Evolutionary conservation across 2,888 invertebrate genomes (phyloP).

Genomic region (Creontiades dilutus): DNA sequence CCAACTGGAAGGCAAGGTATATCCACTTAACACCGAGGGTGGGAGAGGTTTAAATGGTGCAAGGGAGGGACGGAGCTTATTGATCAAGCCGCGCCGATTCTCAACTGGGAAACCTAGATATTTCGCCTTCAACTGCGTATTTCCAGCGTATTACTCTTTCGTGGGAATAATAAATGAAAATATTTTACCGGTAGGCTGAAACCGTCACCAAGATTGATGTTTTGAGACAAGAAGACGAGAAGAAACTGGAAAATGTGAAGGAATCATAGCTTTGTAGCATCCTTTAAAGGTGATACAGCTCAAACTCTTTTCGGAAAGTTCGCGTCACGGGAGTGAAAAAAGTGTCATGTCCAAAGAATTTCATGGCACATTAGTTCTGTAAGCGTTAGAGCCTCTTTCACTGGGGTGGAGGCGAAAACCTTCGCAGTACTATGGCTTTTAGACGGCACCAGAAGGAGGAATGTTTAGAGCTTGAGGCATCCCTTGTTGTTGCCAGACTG

Average conservation of each 20-base stretch:
- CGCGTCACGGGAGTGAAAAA: constrained; percentile 34
- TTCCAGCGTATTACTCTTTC: not conserved
- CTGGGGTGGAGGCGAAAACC: not conserved
- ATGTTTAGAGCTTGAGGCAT: constrained; percentile 42
- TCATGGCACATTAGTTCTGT: constrained; percentile 48
- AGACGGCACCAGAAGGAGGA: not conserved
- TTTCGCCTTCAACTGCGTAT: not conserved
- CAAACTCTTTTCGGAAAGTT: constrained; percentile 20
- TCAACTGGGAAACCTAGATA: not conserved
- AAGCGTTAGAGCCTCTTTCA: constrained; percentile 33
- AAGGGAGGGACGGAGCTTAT: not conserved
- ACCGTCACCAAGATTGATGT: too few relatives aligned
- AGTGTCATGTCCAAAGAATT: constrained; percentile 49
- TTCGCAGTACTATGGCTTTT: constrained; percentile 7
- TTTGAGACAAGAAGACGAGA: not conserved
- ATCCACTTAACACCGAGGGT: constrained; percentile 37
- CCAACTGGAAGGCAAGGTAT: constrained; percentile 8
- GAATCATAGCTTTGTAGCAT: not conserved
- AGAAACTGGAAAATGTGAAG: not conserved
- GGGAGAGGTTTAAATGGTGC: constrained; percentile 9
- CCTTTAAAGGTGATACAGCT: constrained; percentile 15
- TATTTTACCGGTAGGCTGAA: too few relatives aligned
- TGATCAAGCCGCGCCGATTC: not conserved
- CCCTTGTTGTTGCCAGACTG: constrained; percentile 28
- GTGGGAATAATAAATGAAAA: too few relatives aligned